Conservation (phyloP, 2,888 invertebrate species). For the Cephus nigrinus region DNA sequence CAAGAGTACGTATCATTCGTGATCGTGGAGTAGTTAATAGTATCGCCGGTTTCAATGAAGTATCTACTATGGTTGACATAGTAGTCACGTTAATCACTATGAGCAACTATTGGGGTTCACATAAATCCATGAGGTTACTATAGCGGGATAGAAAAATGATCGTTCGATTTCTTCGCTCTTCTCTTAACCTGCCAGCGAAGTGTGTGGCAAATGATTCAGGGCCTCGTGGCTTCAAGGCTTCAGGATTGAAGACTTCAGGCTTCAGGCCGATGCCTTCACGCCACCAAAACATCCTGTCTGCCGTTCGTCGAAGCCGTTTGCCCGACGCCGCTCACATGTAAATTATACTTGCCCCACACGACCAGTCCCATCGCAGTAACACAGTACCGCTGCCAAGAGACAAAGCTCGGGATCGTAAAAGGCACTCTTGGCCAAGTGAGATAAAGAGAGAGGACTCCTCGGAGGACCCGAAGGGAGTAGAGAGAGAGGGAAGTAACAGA, state of each 20-base stretch:
- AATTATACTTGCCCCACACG: slow-evolving; percentile 44
- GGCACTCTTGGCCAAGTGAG: background rate
- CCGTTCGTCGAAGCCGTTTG: slow-evolving; percentile 3
- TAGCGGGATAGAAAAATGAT: background rate
- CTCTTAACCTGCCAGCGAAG: background rate
- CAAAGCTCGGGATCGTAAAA: background rate
- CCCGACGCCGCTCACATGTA: slow-evolving; percentile 40
- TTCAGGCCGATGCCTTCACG: background rate
- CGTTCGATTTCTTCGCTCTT: background rate
- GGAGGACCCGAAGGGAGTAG: slow-evolving; percentile 1
- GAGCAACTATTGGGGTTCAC: background rate
- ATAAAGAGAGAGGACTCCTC: background rate
- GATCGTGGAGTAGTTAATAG: background rate
- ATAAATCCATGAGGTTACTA: background rate
- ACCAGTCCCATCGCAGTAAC: slow-evolving; percentile 4
- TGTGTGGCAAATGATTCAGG: background rate
- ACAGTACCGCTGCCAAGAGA: background rate
- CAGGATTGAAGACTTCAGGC: background rate
- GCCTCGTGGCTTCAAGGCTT: background rate
- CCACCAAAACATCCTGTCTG: background rate
- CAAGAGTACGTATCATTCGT: background rate
- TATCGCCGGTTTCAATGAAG: background rate
- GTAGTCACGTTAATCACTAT: background rate
- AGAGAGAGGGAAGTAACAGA: background rate
- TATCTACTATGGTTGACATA: background rate